These are phyloP conservation scores for Cenopis cana DNA, from an alignment of 2,888 invertebrate species.

Conservation along the genomic window DNA sequence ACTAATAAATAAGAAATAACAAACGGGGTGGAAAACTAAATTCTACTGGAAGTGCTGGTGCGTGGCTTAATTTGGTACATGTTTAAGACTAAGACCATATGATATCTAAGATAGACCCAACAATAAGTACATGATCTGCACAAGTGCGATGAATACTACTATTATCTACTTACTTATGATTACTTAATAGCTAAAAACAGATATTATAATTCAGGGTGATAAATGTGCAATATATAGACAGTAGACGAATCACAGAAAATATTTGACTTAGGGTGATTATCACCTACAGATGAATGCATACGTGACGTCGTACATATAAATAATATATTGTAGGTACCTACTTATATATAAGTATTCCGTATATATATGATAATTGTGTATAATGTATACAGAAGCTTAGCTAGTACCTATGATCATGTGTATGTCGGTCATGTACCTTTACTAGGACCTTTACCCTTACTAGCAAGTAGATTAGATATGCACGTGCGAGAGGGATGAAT, in stretches of 20 bases:
- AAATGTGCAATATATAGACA: constrained; percentile 16
- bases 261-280: constrained; percentile 37
- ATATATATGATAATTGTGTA: background rate
- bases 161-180: constrained; percentile 35
- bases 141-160: constrained; percentile 18
- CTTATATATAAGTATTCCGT: no score
- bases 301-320: background rate
- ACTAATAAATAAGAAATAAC: constrained; percentile 60
- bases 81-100: background rate
- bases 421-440: no score
- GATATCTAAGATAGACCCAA: constrained; percentile 11
- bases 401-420: no score
- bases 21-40: constrained; percentile 46
- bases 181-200: constrained; percentile 31
- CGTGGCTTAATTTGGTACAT: constrained; percentile 6
- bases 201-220: constrained; percentile 18
- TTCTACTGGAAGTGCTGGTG: constrained; percentile 30
- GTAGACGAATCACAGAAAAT: constrained; percentile 31
- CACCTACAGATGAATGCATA: constrained; percentile 1
- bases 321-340: background rate
- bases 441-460: no score
- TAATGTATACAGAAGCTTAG: background rate
- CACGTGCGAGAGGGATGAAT: no score
- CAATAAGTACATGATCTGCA: background rate
- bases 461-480: no score